Evolutionary conservation across 2,888 invertebrate species (phyloP).

Genomic region (Neelides folsomi): DNA sequence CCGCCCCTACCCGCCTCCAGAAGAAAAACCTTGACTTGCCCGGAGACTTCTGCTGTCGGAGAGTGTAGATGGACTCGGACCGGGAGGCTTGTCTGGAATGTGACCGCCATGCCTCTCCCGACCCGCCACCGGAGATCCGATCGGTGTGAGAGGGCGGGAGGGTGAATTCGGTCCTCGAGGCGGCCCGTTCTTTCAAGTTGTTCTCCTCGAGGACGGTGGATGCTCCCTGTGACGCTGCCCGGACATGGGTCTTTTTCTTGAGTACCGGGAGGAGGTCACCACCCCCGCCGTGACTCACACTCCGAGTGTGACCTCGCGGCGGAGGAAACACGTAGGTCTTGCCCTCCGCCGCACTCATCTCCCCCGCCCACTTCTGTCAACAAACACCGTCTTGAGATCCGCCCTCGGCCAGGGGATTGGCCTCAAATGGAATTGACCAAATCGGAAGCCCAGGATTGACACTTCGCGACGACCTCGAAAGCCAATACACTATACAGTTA

Average conservation of each 20-base stretch:
- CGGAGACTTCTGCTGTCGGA: constrained; percentile 48
- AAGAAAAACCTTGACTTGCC: constrained; percentile 34
- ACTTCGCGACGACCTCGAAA: no score
- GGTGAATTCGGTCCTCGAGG: constrained; percentile 78
- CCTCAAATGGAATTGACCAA: no score
- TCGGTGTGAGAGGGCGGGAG: constrained; percentile 75
- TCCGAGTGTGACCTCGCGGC: constrained; percentile 36
- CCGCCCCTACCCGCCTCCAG: constrained; percentile 34
- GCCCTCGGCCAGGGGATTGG: no score
- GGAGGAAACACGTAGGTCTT: no score
- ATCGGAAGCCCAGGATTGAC: no score
- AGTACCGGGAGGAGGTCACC: constrained; percentile 44
- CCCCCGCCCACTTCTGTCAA: no score
- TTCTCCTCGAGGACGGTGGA: constrained; percentile 49
- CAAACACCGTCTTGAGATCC: no score
- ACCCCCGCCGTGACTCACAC: constrained; percentile 5
- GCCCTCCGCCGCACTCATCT: no score
- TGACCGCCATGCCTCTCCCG: constrained; percentile 45
- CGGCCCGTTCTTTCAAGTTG: constrained; percentile 51
- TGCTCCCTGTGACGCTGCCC: constrained; percentile 76
- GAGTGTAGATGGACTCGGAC: constrained; percentile 77
- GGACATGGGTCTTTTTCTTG: constrained; percentile 63
- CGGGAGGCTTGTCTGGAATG: constrained; percentile 79
- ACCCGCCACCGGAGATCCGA: constrained; percentile 35
- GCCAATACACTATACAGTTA: no score